A percentile compares a stretch with the other conserved stretches of the same genome.
Evolutionary conservation across 1,140 invertebrate species (phyloP).

Genomic region (Drosophila chauvacae): DNA sequence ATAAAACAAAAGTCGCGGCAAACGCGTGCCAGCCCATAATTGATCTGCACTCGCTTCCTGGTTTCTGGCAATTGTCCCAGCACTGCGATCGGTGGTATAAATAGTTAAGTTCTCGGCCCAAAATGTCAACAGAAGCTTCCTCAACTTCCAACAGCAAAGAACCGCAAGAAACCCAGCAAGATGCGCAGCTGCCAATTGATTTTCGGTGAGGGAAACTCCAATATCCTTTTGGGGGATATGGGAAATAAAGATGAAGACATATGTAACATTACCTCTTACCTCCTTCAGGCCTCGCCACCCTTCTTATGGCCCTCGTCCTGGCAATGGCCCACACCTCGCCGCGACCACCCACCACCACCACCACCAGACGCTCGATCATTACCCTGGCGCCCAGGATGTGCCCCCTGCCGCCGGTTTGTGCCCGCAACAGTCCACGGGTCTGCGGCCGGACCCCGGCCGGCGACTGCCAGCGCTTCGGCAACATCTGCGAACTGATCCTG

Average conservation of each 20-base stretch:
- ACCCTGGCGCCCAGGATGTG: constrained; percentile 12
- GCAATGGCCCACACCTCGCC: constrained; percentile 1
- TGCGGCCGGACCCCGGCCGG: constrained; percentile 48
- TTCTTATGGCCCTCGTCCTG: neutral
- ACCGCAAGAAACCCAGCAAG: neutral
- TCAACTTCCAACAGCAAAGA: neutral
- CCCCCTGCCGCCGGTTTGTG: constrained; percentile 41
- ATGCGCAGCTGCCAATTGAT: constrained; percentile 19
- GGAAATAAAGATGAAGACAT: no score
- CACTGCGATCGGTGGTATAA: constrained; percentile 7
- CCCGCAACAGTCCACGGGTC: constrained; percentile 43
- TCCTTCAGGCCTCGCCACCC: neutral
- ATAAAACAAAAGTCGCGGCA: constrained; percentile 2
- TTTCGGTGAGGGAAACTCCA: constrained; percentile 1
- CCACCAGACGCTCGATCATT: neutral
- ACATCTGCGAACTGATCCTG: constrained; percentile 56
- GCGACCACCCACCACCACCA: constrained; percentile 4
- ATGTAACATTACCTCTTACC: neutral
- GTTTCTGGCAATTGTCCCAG: constrained; percentile 22
- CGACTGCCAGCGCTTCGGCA: constrained; percentile 58
- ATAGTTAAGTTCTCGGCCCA: neutral
- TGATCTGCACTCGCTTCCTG: constrained; percentile 17
- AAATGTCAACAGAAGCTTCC: constrained; percentile 23
- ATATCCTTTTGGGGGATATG: no score
- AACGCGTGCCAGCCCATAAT: constrained; percentile 14